These are phyloP conservation scores for Sitophilus oryzae DNA, from an alignment of 1,140 invertebrate species.

Conservation along the genomic window DNA sequence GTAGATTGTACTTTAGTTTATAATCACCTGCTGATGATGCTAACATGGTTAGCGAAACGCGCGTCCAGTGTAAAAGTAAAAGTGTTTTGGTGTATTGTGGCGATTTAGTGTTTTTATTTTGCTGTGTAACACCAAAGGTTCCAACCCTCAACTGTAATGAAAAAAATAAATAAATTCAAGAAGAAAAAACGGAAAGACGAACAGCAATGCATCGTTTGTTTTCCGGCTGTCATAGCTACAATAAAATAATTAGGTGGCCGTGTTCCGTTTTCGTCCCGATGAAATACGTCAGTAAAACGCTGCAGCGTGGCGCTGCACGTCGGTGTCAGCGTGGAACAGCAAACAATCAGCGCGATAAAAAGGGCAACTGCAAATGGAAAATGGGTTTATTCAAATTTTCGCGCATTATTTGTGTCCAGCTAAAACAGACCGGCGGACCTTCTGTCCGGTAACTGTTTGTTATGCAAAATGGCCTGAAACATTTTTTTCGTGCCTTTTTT, in stretches of 20 bases:
- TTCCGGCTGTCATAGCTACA: neutral
- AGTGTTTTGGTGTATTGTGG: too few relatives aligned
- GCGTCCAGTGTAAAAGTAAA: too few relatives aligned
- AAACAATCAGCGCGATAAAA: neutral
- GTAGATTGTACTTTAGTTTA: too few relatives aligned
- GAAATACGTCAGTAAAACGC: neutral
- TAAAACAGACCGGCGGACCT: neutral
- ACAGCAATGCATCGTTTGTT: neutral
- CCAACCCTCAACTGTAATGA: too few relatives aligned
- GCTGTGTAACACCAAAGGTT: too few relatives aligned
- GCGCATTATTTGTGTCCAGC: neutral
- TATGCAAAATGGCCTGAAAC: neutral
- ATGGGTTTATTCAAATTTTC: neutral
- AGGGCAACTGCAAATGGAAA: too few relatives aligned
- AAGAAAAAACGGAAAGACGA: neutral
- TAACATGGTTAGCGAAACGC: too few relatives aligned
- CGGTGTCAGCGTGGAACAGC: neutral
- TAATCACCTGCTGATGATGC: too few relatives aligned
- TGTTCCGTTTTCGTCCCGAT: neutral
- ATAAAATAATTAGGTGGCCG: neutral
- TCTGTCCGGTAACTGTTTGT: neutral
- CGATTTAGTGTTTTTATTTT: too few relatives aligned
- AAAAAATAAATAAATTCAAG: too few relatives aligned
- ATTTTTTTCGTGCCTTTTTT: too few relatives aligned
- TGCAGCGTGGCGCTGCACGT: too few relatives aligned